Percentiles rank a stretch among this genome's conserved stretches.
Evolutionary conservation across 1,140 invertebrate genomes (phyloP).

Genomic region (Drosophila sturtevanti): DNA sequence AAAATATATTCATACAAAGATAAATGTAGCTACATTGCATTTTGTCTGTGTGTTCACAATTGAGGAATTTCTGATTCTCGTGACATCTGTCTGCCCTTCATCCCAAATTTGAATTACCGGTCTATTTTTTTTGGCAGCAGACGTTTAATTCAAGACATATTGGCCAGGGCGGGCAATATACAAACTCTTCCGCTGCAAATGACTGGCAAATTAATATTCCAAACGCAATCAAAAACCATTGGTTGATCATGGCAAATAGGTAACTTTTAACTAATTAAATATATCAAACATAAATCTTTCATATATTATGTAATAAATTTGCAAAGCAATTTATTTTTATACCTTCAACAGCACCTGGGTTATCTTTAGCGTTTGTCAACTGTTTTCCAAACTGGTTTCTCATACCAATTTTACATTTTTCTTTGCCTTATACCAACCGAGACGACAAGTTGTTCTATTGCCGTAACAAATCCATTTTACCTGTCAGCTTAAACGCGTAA

Average conservation of each 20-base stretch:
- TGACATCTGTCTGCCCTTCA: conserved; percentile 5
- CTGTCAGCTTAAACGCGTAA: conserved; percentile 77
- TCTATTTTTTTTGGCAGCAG: conserved; percentile 16
- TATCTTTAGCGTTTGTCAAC: background rate
- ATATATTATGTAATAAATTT: background rate
- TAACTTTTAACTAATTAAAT: background rate
- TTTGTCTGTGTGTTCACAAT: background rate
- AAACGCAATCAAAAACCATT: no score
- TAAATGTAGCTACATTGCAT: background rate
- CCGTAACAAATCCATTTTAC: conserved; percentile 78
- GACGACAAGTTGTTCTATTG: conserved; percentile 54
- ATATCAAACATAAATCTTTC: background rate
- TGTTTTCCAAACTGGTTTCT: background rate
- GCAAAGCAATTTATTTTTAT: background rate
- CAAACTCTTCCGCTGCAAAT: no score
- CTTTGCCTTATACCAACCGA: conserved; percentile 12
- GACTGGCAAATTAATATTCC: background rate
- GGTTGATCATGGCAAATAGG: background rate
- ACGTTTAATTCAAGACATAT: background rate
- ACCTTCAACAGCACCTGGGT: background rate
- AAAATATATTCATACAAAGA: background rate
- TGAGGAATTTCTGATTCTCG: background rate
- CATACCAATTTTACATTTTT: background rate
- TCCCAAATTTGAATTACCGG: background rate
- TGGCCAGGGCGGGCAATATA: conserved; percentile 34